Evolutionary conservation across 2,113 vertebrate genomes (phyloP).

Genomic region (Ahaetulla prasina): DNA sequence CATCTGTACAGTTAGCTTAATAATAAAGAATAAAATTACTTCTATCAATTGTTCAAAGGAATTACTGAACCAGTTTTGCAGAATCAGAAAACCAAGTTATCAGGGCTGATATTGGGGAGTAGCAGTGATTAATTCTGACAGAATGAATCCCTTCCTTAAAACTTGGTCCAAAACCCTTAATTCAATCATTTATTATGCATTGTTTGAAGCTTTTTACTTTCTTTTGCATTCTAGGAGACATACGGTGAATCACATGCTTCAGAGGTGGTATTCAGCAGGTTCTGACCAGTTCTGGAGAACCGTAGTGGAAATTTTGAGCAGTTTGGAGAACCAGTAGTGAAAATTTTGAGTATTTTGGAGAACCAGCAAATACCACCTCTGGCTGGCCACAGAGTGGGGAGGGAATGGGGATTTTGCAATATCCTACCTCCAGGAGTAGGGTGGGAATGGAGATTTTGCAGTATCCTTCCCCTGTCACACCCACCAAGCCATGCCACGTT

Average conservation of each 20-base stretch:
- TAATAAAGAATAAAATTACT: constrained; percentile 36
- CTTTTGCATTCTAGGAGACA: background rate
- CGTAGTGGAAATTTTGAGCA: no score
- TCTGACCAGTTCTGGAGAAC: no score
- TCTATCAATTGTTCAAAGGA: constrained; percentile 17
- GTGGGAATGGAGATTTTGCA: no score
- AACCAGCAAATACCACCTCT: no score
- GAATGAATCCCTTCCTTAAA: background rate
- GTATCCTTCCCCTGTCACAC: no score
- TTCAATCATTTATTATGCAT: background rate
- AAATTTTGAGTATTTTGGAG: no score
- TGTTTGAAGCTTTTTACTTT: background rate
- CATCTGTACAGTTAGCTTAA: constrained; percentile 13
- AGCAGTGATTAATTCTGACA: background rate
- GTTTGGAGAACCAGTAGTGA: no score
- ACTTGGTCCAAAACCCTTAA: background rate
- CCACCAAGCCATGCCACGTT: no score
- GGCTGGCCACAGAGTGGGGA: no score
- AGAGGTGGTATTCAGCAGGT: no score
- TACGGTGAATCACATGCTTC: background rate
- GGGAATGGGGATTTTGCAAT: no score
- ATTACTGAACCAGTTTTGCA: constrained; percentile 12
- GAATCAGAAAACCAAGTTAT: constrained; percentile 15
- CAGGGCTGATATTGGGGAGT: background rate
- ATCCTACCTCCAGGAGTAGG: no score